Evolutionary conservation across 2,113 vertebrate species (phyloP).

Genomic region (Neolamprologus modestus): DNA sequence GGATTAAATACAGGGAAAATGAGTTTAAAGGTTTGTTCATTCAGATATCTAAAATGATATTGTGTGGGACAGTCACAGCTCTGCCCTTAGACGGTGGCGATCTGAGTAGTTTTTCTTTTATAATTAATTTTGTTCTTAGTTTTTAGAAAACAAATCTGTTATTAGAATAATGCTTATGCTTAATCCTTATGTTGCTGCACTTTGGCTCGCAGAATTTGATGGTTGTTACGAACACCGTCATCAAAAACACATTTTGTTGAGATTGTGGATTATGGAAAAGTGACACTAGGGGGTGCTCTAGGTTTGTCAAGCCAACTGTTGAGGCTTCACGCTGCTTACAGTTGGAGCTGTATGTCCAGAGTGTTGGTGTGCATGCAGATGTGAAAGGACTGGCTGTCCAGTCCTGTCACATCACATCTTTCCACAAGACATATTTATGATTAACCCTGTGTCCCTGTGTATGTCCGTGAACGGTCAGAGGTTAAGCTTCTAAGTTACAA

Average conservation of each 20-base stretch:
- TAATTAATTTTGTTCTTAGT: not conserved
- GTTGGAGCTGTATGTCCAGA: not conserved
- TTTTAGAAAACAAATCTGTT: not conserved
- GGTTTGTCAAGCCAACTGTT: slow-evolving; percentile 52
- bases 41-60: not conserved
- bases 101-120: not conserved
- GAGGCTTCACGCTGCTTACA: not conserved
- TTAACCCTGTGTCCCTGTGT: slow-evolving; percentile 41
- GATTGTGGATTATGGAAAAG: not conserved
- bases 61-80: not conserved
- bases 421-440: slow-evolving; percentile 52
- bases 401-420: slow-evolving; percentile 20
- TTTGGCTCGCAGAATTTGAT: not conserved
- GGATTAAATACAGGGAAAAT: not conserved
- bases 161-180: not conserved
- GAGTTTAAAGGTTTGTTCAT: not conserved
- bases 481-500: slow-evolving; percentile 42
- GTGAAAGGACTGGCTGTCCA: not conserved
- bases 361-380: not conserved
- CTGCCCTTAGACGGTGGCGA: not conserved
- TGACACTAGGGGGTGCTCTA: slow-evolving; percentile 70
- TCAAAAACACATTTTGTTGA: not conserved
- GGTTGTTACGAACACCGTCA: not conserved
- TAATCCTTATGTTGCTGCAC: not conserved
- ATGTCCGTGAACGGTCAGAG: slow-evolving; percentile 17